Conservation (phyloP, 2,888 invertebrate genomes). For the Celastrina argiolus region DNA sequence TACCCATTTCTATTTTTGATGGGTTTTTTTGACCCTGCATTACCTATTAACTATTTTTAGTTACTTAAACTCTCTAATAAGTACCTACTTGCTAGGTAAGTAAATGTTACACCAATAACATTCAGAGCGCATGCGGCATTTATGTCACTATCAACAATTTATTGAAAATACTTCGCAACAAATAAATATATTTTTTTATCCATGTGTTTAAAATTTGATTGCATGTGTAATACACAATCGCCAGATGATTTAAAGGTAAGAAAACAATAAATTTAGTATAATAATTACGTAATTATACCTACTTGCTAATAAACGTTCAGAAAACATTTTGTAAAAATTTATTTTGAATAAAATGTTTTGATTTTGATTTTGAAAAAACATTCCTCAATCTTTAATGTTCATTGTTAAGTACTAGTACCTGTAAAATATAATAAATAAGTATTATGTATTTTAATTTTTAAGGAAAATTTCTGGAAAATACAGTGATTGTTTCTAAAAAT, state of each 20-base stretch:
- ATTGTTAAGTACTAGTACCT: neutral
- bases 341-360: no score
- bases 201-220: conserved; percentile 20
- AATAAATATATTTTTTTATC: conserved; percentile 3
- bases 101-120: neutral
- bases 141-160: conserved; percentile 21
- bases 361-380: no score
- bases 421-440: neutral
- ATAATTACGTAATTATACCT: neutral
- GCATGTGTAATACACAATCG: conserved; percentile 13
- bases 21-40: no score
- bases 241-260: conserved; percentile 14
- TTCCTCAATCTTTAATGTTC: neutral
- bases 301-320: neutral
- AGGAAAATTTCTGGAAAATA: no score
- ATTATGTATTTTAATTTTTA: neutral
- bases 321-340: no score
- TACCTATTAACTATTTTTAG: no score
- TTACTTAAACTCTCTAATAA: no score
- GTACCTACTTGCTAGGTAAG: neutral
- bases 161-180: neutral
- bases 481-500: neutral
- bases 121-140: conserved; percentile 23
- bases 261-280: neutral
- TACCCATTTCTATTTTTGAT: no score